Conservation (phyloP, 1,140 invertebrate species). For the Anastrepha obliqua region DNA sequence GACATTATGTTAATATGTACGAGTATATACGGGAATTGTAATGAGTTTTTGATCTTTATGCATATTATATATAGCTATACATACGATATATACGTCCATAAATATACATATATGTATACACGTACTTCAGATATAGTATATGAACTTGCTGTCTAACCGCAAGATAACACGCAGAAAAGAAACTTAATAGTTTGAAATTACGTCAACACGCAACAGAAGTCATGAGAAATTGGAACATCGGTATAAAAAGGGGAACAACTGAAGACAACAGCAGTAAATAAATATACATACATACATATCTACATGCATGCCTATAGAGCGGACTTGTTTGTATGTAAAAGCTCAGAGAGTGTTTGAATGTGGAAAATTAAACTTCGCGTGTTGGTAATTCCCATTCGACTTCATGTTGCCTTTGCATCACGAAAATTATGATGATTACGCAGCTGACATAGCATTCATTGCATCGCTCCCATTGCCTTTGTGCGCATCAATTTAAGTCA, state of each 20-base stretch:
- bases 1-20: too few species aligned
- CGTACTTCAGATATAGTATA: neutral
- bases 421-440: constrained; percentile 52
- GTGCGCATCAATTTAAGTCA: neutral
- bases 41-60: too few species aligned
- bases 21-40: too few species aligned
- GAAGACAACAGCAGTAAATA: neutral
- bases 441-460: constrained; percentile 4
- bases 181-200: constrained; percentile 17
- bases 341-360: too few species aligned
- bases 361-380: constrained; percentile 50
- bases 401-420: neutral
- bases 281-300: neutral
- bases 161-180: neutral
- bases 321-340: too few species aligned
- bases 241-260: neutral
- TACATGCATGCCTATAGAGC: too few species aligned
- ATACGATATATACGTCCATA: too few species aligned
- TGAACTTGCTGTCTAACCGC: constrained; percentile 29
- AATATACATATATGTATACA: too few species aligned
- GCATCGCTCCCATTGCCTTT: neutral
- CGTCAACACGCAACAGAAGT: constrained; percentile 48
- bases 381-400: constrained; percentile 50
- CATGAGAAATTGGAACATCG: neutral
- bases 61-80: too few species aligned